Percentiles rank a stretch among this genome's conserved stretches.
phyloP scores from a whole-genome alignment of 2,888 invertebrate genomes.

The Brenthis daphne region DNA sequence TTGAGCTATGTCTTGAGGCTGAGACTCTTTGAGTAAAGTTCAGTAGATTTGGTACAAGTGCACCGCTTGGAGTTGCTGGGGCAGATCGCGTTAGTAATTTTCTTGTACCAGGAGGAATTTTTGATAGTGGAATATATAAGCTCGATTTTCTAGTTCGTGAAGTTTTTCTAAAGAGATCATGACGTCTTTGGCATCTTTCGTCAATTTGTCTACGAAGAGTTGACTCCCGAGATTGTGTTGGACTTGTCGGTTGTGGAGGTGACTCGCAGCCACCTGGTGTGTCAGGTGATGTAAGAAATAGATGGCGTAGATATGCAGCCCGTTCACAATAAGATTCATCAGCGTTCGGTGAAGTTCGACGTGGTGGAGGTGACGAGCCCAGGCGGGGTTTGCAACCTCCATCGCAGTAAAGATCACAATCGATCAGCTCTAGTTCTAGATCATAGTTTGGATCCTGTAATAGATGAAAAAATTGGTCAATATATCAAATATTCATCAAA shows the following conservation, averaged over 20 bases:
- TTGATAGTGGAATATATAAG: constrained; percentile 82
- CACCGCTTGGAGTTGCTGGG: constrained; percentile 89
- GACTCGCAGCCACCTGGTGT: constrained; percentile 75
- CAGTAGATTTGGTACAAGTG: constrained; percentile 84
- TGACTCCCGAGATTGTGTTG: constrained; percentile 88
- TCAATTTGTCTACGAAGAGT: constrained; percentile 84
- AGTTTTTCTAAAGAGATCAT: constrained; percentile 59
- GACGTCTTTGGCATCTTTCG: constrained; percentile 78
- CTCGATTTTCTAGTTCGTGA: constrained; percentile 83
- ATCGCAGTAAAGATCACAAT: constrained; percentile 70
- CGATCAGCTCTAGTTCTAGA: constrained; percentile 67
- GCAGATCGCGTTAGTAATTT: constrained; percentile 88
- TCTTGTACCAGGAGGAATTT: constrained; percentile 74
- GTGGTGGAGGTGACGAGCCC: constrained; percentile 64
- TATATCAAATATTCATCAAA: neutral
- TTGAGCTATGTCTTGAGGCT: constrained; percentile 75
- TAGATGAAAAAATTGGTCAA: neutral
- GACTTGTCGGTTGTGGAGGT: constrained; percentile 92
- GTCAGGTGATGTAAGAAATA: constrained; percentile 59
- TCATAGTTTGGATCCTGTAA: constrained; percentile 65
- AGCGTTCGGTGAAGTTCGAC: constrained; percentile 54
- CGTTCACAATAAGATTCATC: constrained; percentile 60
- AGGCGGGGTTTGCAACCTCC: constrained; percentile 68
- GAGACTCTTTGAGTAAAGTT: constrained; percentile 82
- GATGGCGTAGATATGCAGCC: constrained; percentile 60